Conservation (phyloP, 1,140 invertebrate genomes). For the Drosophila rhopaloa region DNA sequence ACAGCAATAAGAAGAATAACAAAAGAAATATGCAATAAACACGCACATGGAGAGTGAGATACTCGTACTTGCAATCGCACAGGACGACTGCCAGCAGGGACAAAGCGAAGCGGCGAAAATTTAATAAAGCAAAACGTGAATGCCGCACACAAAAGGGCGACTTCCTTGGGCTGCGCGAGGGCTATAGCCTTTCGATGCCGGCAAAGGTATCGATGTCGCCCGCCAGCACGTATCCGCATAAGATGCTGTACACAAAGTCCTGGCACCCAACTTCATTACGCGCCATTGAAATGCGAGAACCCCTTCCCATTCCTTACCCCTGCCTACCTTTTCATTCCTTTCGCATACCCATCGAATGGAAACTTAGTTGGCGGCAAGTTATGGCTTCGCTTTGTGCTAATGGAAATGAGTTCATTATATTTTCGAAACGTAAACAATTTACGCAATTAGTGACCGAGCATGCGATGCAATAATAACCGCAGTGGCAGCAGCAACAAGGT, state of each 20-base stretch:
- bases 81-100: slow-evolving; percentile 5
- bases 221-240: slow-evolving; percentile 6
- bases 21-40: slow-evolving; percentile 77
- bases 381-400: slow-evolving; percentile 72
- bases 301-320: no score
- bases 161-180: neutral
- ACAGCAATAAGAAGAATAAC: slow-evolving; percentile 39
- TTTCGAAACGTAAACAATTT: slow-evolving; percentile 81
- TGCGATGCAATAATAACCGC: slow-evolving; percentile 51
- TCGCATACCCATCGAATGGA: slow-evolving; percentile 14
- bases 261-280: slow-evolving; percentile 35
- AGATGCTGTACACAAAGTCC: slow-evolving; percentile 8
- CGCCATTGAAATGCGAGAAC: slow-evolving; percentile 45
- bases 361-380: slow-evolving; percentile 57
- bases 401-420: slow-evolving; percentile 82
- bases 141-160: slow-evolving; percentile 41
- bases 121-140: slow-evolving; percentile 82
- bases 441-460: slow-evolving; percentile 75
- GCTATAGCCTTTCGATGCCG: slow-evolving; percentile 8
- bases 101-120: slow-evolving; percentile 67
- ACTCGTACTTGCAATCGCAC: slow-evolving; percentile 9
- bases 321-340: neutral
- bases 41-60: slow-evolving; percentile 56
- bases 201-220: slow-evolving; percentile 71
- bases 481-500: slow-evolving; percentile 17